phyloP scores from a whole-genome alignment of 2,797 vertebrate species.

The Echeneis naucrates region DNA sequence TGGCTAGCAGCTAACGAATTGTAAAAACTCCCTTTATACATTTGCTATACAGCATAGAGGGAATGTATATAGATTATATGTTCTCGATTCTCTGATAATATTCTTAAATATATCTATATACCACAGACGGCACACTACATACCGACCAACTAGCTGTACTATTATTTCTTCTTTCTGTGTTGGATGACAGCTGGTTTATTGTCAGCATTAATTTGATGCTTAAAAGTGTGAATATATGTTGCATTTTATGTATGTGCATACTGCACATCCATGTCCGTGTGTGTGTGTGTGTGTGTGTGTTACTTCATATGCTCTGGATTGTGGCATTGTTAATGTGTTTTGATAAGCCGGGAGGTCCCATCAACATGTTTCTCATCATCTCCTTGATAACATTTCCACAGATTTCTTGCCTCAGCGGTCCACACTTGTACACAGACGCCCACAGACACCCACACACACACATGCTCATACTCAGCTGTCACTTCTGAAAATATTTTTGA shows the following conservation, averaged over 20 bases:
- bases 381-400: slow-evolving; percentile 74
- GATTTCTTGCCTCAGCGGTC: slow-evolving; percentile 65
- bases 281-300: neutral
- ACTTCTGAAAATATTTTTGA: slow-evolving; percentile 40
- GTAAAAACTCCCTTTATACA: neutral
- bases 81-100: too few species aligned
- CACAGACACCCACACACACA: slow-evolving; percentile 11
- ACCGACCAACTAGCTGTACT: neutral
- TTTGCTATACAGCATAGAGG: too few species aligned
- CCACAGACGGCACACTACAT: too few species aligned
- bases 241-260: neutral
- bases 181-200: slow-evolving; percentile 30
- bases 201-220: slow-evolving; percentile 23
- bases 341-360: slow-evolving; percentile 71
- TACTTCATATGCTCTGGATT: slow-evolving; percentile 51
- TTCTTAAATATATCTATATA: neutral
- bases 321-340: slow-evolving; percentile 70
- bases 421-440: slow-evolving; percentile 16
- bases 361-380: slow-evolving; percentile 78
- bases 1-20: neutral
- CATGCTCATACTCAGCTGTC: slow-evolving; percentile 43
- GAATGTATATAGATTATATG: too few species aligned
- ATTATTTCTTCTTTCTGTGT: neutral
- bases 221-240: slow-evolving; percentile 18
- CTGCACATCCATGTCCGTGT: neutral